A percentile compares a stretch with the other conserved stretches of the same genome.
These are phyloP conservation scores for Hemaris fuciformis DNA, from an alignment of 2,888 invertebrate genomes.

Conservation along the genomic window DNA sequence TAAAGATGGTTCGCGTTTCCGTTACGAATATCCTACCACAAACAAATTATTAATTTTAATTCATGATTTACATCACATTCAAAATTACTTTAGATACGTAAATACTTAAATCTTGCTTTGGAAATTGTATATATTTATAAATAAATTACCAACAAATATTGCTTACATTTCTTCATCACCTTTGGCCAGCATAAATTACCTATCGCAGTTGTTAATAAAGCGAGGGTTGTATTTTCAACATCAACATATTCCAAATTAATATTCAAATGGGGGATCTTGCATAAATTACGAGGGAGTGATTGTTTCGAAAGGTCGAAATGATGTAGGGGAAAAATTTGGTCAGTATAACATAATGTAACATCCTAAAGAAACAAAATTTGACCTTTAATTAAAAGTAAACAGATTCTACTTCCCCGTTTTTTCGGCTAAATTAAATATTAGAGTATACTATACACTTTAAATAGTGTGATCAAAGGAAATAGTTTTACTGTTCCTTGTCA, in stretches of 20 bases:
- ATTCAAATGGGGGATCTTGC: not conserved
- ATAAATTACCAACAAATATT: not conserved
- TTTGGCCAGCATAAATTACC: not conserved
- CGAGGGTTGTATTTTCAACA: not conserved
- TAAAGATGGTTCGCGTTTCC: no score
- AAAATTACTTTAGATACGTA: no score
- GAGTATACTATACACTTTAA: no score
- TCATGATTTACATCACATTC: no score
- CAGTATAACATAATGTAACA: not conserved
- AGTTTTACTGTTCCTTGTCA: no score
- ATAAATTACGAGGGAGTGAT: not conserved
- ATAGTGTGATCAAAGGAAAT: no score
- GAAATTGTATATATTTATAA: not conserved
- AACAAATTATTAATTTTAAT: no score
- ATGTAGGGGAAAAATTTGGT: not conserved
- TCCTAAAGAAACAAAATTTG: not conserved
- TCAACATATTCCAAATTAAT: conserved; percentile 3
- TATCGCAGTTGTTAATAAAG: not conserved
- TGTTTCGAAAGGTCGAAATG: not conserved
- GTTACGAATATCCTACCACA: no score
- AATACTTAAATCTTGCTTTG: no score
- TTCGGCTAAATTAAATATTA: no score
- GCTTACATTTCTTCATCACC: not conserved
- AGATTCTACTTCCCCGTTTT: not conserved
- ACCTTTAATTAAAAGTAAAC: not conserved